These are phyloP conservation scores for Erebia aethiops DNA, from an alignment of 2,888 invertebrate genomes.

Conservation along the genomic window DNA sequence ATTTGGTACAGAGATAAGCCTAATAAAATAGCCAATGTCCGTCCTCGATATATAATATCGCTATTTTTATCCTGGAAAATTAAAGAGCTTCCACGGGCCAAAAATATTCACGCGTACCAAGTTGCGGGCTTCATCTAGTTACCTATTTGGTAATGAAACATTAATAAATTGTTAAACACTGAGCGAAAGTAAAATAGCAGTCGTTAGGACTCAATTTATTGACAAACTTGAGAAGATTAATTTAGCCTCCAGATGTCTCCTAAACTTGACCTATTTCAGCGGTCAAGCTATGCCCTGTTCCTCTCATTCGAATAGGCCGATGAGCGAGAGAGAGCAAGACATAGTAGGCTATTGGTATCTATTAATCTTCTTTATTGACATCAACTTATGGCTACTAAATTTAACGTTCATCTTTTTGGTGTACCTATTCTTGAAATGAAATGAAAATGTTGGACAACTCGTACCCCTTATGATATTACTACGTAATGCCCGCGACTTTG, in stretches of 20 bases:
- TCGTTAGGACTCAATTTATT: constrained; percentile 49
- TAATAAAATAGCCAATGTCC: too few relatives aligned
- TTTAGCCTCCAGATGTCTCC: constrained; percentile 53
- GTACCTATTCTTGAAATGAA: too few relatives aligned
- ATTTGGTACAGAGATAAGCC: too few relatives aligned
- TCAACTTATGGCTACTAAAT: background rate
- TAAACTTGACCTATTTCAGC: constrained; percentile 64
- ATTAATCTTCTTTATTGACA: background rate
- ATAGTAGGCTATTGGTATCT: background rate
- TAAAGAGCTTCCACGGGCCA: too few relatives aligned
- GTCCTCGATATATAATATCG: too few relatives aligned
- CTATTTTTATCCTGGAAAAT: too few relatives aligned
- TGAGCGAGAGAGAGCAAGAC: constrained; percentile 6
- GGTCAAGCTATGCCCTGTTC: constrained; percentile 25
- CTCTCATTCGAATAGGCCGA: constrained; percentile 12
- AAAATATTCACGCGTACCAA: too few relatives aligned
- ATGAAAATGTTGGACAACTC: too few relatives aligned
- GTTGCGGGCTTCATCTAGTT: background rate
- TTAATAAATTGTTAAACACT: constrained; percentile 18
- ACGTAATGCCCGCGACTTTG: too few relatives aligned
- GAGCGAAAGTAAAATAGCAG: constrained; percentile 16
- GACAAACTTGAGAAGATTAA: constrained; percentile 55
- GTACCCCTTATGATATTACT: too few relatives aligned
- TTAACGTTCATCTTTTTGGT: too few relatives aligned
- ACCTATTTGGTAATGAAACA: background rate